Percentiles rank a stretch among this genome's conserved stretches.
Evolutionary conservation across 2,113 vertebrate genomes (phyloP).

Genomic region (Synodontis membranacea): DNA sequence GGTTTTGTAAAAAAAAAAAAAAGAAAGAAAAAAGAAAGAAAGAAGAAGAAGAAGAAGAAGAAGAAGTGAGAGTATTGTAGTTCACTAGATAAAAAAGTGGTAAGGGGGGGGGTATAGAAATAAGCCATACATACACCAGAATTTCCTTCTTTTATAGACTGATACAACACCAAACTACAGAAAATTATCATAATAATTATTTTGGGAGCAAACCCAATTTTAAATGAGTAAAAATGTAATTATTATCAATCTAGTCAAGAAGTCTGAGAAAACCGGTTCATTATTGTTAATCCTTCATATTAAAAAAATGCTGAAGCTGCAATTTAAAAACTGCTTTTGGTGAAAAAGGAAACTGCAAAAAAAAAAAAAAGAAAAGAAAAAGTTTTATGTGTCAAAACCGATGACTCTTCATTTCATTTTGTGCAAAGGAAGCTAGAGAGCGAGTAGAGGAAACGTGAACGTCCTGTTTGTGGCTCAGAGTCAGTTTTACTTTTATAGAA

Average conservation of each 20-base stretch:
- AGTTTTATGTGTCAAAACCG: background rate
- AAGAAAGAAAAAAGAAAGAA: background rate
- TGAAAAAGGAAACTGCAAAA: background rate
- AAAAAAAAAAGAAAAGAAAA: background rate
- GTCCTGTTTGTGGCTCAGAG: slow-evolving; percentile 60
- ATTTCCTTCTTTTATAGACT: background rate
- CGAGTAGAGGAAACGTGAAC: background rate
- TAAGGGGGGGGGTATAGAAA: too few species aligned
- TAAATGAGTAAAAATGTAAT: background rate
- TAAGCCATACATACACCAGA: background rate
- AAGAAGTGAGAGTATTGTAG: background rate
- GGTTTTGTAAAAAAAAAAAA: background rate
- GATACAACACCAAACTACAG: background rate
- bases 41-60: too few species aligned
- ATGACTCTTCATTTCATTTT: slow-evolving; percentile 6
- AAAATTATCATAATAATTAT: background rate
- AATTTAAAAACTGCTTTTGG: background rate
- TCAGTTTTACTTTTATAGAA: background rate
- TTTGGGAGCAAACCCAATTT: background rate
- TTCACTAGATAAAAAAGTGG: background rate
- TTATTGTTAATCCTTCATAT: background rate
- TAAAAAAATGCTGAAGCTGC: background rate
- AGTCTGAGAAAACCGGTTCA: background rate
- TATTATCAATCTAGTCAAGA: background rate
- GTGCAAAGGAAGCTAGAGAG: slow-evolving; percentile 30